Evolutionary conservation across 2,888 invertebrate genomes (phyloP), one percentile per base, ranked within the genome.

Genomic region (Holacanthella duospinosa): DNA sequence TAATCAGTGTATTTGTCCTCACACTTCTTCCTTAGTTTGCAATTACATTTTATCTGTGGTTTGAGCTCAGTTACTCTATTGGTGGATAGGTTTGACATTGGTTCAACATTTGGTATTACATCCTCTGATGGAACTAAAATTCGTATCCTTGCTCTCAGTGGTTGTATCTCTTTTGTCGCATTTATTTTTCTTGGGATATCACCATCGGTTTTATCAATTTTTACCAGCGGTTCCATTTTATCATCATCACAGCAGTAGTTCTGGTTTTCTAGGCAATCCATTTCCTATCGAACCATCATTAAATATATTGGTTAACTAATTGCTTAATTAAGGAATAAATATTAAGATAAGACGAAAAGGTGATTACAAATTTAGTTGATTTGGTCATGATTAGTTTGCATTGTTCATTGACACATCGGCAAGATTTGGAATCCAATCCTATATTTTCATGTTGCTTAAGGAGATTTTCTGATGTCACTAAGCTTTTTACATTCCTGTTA

Each of bases 1-100:
- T 72, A 71, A 60, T 72, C 71, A 12, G 64, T 65, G 58, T 70
- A 64, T 36, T 68, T 64, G 6, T 67, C 65, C 6, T 65, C 66
- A 54, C 72, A 72, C n/a, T 62, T 65, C 1, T 56, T 58, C 44
- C 71, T 62, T 2, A 64, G 9, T 55, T 66, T 71, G 56, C 71
- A 71, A 4, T 28, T 44, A 56, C 71, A 71, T n/a, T 21, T 3
- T 44, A 28, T 6, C 43, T 48, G 59, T 9, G 59, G 59, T 43
- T 43, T 59, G n/a, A n/a, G n/a, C n/a, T n/a, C n/a, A 21, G 55
- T 16, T 55, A 28, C 4, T 55, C 28, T 12, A 27, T 55, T 55
- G 3, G 6, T 27, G 27, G 9, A 16, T 4, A 16, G 27, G 4
- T 4, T 4, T 19, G 55, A 27, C 27, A 16, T 6, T 55, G 28